Percentiles rank a stretch among this genome's conserved stretches.
These are phyloP conservation scores for Phallusia fumigata DNA, from an alignment of 23 tunicate species.

Conservation along the genomic window DNA sequence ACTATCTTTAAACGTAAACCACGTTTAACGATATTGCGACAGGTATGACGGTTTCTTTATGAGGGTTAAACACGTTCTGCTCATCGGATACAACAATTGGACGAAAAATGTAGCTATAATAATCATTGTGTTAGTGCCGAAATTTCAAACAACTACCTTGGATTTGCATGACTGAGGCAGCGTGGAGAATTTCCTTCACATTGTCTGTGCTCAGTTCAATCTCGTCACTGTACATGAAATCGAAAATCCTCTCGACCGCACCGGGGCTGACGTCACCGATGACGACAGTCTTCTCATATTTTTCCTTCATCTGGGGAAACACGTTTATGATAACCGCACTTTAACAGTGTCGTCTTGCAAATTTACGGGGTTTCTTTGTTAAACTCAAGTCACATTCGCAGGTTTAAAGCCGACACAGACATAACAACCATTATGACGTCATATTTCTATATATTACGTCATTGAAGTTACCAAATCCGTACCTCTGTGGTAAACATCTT, in stretches of 20 bases:
- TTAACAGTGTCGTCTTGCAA: constrained; percentile 23
- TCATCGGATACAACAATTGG: no score
- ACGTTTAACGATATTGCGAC: no score
- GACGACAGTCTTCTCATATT: constrained; percentile 19
- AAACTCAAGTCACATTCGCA: neutral
- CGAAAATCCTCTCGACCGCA: constrained; percentile 11
- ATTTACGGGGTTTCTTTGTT: no score
- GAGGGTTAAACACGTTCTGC: no score
- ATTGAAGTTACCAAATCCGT: neutral
- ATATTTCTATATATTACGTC: neutral
- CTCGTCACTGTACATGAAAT: constrained; percentile 38
- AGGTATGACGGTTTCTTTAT: no score
- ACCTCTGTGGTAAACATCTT: constrained; percentile 35
- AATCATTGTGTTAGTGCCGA: no score
- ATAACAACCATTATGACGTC: no score
- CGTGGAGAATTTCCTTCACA: constrained; percentile 17
- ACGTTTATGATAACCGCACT: constrained; percentile 8
- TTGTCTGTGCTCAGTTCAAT: constrained; percentile 7
- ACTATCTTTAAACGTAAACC: no score
- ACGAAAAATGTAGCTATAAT: no score
- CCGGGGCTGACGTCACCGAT: constrained; percentile 18
- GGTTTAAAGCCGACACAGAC: neutral
- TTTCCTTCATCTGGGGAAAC: constrained; percentile 18
- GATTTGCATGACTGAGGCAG: constrained; percentile 7
- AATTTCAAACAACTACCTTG: neutral